These are phyloP conservation scores for Prorops nasuta DNA, from an alignment of 1,140 invertebrate genomes.

Conservation along the genomic window DNA sequence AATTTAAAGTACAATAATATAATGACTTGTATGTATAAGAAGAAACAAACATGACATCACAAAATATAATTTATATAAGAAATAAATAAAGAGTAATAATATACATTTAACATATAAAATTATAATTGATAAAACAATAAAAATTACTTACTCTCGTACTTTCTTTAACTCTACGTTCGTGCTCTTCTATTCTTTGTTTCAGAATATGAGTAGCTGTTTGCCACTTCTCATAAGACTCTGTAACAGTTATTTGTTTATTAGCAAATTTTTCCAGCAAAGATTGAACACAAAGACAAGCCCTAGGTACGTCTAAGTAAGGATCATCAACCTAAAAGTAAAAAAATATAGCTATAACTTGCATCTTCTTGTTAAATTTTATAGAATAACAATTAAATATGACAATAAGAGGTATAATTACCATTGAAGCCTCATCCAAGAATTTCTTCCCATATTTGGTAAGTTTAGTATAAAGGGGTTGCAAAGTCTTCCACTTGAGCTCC, in stretches of 20 bases:
- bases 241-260: constrained; percentile 66
- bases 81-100: no score
- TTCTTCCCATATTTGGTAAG: constrained; percentile 64
- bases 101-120: no score
- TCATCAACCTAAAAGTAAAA: constrained; percentile 64
- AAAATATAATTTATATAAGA: no score
- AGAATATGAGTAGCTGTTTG: constrained; percentile 64
- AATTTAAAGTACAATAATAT: no score
- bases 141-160: constrained; percentile 65
- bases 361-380: neutral
- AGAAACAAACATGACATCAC: no score
- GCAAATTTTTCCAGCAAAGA: constrained; percentile 69
- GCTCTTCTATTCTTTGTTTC: constrained; percentile 66
- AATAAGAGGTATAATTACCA: no score
- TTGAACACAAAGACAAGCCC: constrained; percentile 69
- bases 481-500: constrained; percentile 64
- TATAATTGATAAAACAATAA: neutral
- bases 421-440: constrained; percentile 67
- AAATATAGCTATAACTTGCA: neutral
- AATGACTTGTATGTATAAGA: no score
- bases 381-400: no score
- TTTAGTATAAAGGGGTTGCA: constrained; percentile 62
- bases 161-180: constrained; percentile 72
- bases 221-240: constrained; percentile 70
- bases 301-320: constrained; percentile 70